These are phyloP conservation scores for Riparia riparia DNA, from an alignment of 2,113 vertebrate species.

Conservation along the genomic window DNA sequence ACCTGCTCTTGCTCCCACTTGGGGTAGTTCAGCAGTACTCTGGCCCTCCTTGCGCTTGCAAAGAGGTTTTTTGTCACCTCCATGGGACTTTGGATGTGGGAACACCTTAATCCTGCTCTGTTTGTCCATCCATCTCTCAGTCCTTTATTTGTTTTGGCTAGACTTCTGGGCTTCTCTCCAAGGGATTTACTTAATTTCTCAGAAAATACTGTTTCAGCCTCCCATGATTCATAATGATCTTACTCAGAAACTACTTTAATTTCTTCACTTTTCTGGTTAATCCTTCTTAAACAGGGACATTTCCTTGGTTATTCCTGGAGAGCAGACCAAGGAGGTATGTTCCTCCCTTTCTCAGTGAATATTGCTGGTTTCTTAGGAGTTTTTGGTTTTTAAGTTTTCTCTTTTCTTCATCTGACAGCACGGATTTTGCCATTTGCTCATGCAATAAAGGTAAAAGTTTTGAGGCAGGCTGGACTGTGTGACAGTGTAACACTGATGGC, in stretches of 20 bases:
- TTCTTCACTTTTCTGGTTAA: not conserved
- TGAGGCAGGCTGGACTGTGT: not conserved
- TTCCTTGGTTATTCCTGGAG: not conserved
- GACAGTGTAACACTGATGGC: fast-evolving
- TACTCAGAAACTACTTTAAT: not conserved
- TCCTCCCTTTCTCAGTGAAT: not conserved
- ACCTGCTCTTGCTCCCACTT: not conserved
- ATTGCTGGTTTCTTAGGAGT: not conserved
- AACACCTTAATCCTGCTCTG: not conserved
- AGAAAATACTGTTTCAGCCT: not conserved
- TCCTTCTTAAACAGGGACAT: slow-evolving; percentile 4
- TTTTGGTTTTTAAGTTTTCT: fast-evolving
- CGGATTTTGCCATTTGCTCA: not conserved
- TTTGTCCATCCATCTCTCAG: not conserved
- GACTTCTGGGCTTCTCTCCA: not conserved
- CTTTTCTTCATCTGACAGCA: not conserved
- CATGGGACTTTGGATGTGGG: not conserved
- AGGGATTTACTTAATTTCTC: not conserved
- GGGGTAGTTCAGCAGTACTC: not conserved
- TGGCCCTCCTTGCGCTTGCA: not conserved
- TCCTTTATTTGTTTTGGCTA: not conserved
- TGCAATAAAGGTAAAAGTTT: not conserved
- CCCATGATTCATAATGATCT: not conserved
- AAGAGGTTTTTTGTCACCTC: not conserved
- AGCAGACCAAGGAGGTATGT: fast-evolving